Conservation (phyloP, 2,888 invertebrate species). For the Microdon myrmicae region DNA sequence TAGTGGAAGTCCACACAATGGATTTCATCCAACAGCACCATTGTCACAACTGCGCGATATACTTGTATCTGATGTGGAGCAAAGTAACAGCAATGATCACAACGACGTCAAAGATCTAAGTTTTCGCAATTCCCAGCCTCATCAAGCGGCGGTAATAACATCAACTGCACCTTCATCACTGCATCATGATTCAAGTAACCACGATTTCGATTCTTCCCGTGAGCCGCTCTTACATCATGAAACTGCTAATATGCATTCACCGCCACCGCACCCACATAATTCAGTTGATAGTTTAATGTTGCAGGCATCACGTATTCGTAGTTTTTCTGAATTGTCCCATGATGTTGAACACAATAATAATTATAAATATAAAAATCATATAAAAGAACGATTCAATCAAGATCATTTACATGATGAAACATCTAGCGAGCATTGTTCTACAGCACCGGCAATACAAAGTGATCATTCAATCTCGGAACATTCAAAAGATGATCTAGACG, state of each 20-base stretch:
- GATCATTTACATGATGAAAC: slow-evolving; percentile 68
- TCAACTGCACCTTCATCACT: slow-evolving; percentile 62
- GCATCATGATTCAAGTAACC: slow-evolving; percentile 65
- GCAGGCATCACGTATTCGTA: slow-evolving; percentile 60
- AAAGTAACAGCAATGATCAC: slow-evolving; percentile 66
- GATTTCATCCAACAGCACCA: slow-evolving; percentile 64
- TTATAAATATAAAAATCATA: slow-evolving; percentile 95
- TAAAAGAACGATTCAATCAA: slow-evolving; percentile 85
- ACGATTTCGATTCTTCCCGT: slow-evolving; percentile 64
- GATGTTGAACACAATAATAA: slow-evolving; percentile 68
- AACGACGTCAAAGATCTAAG: slow-evolving; percentile 67
- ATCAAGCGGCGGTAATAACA: slow-evolving; percentile 66
- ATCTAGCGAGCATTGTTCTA: slow-evolving; percentile 65
- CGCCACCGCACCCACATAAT: slow-evolving; percentile 59
- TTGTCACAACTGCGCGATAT: slow-evolving; percentile 67
- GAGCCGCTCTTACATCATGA: slow-evolving; percentile 63
- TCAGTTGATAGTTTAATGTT: slow-evolving; percentile 60
- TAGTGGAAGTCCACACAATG: slow-evolving; percentile 67
- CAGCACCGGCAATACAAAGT: slow-evolving; percentile 60
- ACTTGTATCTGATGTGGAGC: slow-evolving; percentile 65
- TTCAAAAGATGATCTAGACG: slow-evolving; percentile 64
- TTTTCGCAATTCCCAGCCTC: slow-evolving; percentile 64
- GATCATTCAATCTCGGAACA: slow-evolving; percentile 63
- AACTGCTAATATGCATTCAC: slow-evolving; percentile 64
- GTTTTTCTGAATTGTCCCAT: slow-evolving; percentile 66